phyloP scores from a whole-genome alignment of 2,113 vertebrate species.

The Petromus typicus region DNA sequence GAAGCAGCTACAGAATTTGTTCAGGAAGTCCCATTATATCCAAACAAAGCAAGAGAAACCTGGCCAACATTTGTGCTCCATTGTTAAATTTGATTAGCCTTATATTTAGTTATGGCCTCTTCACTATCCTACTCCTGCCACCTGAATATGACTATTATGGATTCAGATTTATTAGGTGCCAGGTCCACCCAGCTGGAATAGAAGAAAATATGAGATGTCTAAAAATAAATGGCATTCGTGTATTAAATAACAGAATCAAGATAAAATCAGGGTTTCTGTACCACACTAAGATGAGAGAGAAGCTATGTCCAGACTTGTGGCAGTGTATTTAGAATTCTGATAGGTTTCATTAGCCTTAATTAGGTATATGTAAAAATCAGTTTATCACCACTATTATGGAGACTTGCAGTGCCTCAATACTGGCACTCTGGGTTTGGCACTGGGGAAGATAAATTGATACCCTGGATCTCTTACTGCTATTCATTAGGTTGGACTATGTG shows the following conservation, averaged over 20 bases:
- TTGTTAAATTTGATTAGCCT: background rate
- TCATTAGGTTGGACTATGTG: background rate
- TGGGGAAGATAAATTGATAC: background rate
- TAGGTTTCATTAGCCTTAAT: background rate
- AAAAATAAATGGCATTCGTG: background rate
- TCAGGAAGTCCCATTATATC: background rate
- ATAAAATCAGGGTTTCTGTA: background rate
- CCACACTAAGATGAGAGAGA: background rate
- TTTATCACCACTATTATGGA: conserved; percentile 3
- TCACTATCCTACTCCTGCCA: background rate
- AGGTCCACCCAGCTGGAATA: background rate
- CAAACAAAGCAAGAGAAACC: background rate
- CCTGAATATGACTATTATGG: background rate
- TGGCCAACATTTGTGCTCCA: background rate
- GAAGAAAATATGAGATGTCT: background rate
- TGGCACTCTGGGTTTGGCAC: conserved; percentile 25
- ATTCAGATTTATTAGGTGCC: background rate
- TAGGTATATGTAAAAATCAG: conserved; percentile 3
- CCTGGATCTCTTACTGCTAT: background rate
- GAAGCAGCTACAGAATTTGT: background rate
- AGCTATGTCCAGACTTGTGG: background rate
- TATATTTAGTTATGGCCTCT: background rate
- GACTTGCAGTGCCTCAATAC: background rate
- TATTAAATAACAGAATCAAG: background rate
- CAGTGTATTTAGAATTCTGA: background rate